Base-by-base conservation (phyloP, 2,797 vertebrate species). In the Sternotherus odoratus region DNA sequence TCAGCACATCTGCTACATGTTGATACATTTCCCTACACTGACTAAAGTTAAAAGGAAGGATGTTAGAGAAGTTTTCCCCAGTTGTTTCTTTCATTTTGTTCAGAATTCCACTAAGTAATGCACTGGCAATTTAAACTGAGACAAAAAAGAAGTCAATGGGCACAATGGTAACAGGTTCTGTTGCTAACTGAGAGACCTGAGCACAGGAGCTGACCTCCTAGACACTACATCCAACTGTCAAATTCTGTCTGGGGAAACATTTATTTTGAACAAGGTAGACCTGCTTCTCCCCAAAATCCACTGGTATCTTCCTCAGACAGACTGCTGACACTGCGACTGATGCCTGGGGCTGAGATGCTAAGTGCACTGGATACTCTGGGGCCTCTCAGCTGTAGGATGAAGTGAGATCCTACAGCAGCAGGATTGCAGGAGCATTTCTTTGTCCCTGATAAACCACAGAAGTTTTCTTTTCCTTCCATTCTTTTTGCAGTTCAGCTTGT, bases 1-100 rank as follows among this genome's bases (percentile, higher is more conserved):
- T 97, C 98, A 96, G 98, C 97, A 94, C 98, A 98, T 98, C 98
- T 98, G 98, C 96, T 98, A 5, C 90, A 82, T 0, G 5, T 88
- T 96, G 97, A 95, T 96, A 94, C 8, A 15, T 92, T 95, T 96
- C 96, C 96, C 96, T 84, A 89, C 7, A 63, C 91, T 86, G 82
- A 36, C 87, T 92, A 94, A 91, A 97, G 97, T 98, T 96, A 96
- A 97, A 98, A 97, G 93, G 90, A 91, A 97, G 93, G 93, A 96
- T 90, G 96, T 1, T n/a, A 95, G 91, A 96, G 94, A 92, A 21
- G 51, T 95, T 97, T 88, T 96, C 93, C 97, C 97, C 82, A 94
- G 93, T 95, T 93, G 95, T 94, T 98, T 83, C 96, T 95, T 96
- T 95, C 12, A 83, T 95, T 97, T 97, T 95, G 83, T 90, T 97